These are phyloP conservation scores for Chymomyza amoena DNA, from an alignment of 2,888 invertebrate species.

Conservation along the genomic window DNA sequence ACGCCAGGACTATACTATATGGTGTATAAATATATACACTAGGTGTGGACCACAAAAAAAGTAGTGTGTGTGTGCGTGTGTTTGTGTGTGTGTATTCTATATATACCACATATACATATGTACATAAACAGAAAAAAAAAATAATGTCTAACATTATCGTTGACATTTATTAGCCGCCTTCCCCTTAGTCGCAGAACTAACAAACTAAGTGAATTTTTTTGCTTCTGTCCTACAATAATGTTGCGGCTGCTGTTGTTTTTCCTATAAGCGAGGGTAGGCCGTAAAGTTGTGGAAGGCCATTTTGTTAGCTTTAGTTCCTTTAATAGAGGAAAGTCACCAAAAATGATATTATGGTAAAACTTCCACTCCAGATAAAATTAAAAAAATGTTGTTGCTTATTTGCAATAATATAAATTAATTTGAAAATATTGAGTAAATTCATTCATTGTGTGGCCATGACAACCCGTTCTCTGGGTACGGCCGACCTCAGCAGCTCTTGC, in stretches of 20 bases:
- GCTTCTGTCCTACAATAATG: constrained; percentile 37
- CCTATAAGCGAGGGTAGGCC: background rate
- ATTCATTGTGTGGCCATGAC: too few species aligned
- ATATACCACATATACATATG: constrained; percentile 9
- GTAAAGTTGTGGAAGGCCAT: too few species aligned
- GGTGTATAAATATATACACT: background rate
- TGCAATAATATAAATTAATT: too few species aligned
- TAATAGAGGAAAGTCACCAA: too few species aligned
- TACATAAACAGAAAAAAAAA: constrained; percentile 16
- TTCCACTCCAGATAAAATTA: too few species aligned
- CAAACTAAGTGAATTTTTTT: constrained; percentile 56
- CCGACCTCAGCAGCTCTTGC: too few species aligned
- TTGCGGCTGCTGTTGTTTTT: constrained; percentile 32
- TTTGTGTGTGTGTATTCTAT: background rate
- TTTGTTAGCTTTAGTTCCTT: too few species aligned
- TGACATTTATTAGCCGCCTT: constrained; percentile 62
- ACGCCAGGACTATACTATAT: background rate
- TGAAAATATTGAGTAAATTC: too few species aligned
- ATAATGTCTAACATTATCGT: constrained; percentile 62
- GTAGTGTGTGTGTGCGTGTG: background rate
- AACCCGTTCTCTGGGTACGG: too few species aligned
- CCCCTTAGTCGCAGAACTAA: background rate
- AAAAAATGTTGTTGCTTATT: too few species aligned
- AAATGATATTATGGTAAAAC: too few species aligned
- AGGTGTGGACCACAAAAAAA: background rate